phyloP scores from a whole-genome alignment of 2,797 vertebrate species.

The Rhinella marina region DNA sequence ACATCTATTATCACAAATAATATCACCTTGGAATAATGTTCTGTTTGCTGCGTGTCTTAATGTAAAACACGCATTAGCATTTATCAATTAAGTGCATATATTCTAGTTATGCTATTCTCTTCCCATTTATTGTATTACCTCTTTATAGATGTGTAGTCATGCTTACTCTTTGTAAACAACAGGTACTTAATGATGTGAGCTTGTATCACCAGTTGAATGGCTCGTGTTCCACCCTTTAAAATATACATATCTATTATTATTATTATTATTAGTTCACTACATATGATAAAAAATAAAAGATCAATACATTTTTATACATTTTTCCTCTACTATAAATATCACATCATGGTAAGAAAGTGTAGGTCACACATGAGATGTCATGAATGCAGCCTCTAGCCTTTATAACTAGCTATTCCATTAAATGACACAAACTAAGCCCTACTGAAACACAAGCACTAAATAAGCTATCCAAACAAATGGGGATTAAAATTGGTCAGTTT shows the following conservation, averaged over 20 bases:
- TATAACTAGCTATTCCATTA: too few species aligned
- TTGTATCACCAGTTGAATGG: slow-evolving; percentile 86
- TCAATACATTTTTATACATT: too few species aligned
- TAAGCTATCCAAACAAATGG: too few species aligned
- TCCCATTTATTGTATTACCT: slow-evolving; percentile 72
- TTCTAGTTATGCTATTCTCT: not conserved
- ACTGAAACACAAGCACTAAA: too few species aligned
- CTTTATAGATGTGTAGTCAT: slow-evolving; percentile 66
- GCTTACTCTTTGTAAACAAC: slow-evolving; percentile 73
- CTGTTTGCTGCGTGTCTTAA: not conserved
- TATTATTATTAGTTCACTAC: not conserved
- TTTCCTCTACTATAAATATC: too few species aligned
- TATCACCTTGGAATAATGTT: not conserved
- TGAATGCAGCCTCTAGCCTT: too few species aligned
- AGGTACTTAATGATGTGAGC: slow-evolving; percentile 81
- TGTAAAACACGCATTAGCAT: not conserved
- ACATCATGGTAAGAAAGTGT: too few species aligned
- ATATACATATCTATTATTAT: not conserved
- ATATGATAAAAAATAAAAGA: not conserved
- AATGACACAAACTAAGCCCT: too few species aligned
- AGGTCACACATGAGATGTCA: too few species aligned
- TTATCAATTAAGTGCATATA: not conserved
- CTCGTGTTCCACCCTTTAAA: slow-evolving; percentile 76
- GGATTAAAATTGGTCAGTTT: too few species aligned
- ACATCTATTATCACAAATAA: not conserved